Conservation (phyloP, 2,888 invertebrate species). For the Nysson spinosus region DNA sequence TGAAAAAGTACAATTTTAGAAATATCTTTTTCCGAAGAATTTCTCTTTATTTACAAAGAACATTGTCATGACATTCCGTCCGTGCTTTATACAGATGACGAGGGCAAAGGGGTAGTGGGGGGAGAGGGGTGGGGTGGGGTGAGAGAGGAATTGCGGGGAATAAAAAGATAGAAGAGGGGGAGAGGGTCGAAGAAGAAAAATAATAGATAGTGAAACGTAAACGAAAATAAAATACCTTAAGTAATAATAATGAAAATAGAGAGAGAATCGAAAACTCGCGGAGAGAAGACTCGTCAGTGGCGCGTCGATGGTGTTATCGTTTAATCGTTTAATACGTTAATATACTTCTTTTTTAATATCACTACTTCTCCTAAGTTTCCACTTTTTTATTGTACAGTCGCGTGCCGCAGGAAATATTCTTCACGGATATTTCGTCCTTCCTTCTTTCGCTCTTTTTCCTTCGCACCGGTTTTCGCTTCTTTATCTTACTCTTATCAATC, state of each 20-base stretch:
- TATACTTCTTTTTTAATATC: conserved; percentile 7
- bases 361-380: conserved; percentile 8
- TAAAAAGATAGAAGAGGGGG: background rate
- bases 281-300: conserved; percentile 7
- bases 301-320: background rate
- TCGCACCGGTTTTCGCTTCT: too few species aligned
- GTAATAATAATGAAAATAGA: conserved; percentile 11
- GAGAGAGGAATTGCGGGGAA: too few species aligned
- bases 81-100: conserved; percentile 46
- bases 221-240: conserved; percentile 15
- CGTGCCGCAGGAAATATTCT: conserved; percentile 9
- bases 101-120: background rate
- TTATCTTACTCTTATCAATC: too few species aligned
- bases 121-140: too few species aligned
- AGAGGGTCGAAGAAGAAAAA: too few species aligned
- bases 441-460: conserved; percentile 6
- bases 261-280: conserved; percentile 10
- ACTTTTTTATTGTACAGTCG: conserved; percentile 23
- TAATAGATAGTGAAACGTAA: background rate
- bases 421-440: background rate
- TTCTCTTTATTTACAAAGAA: conserved; percentile 54
- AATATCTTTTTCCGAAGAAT: conserved; percentile 13
- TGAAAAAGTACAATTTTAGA: too few species aligned
- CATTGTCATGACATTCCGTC: conserved; percentile 36
- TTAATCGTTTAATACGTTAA: background rate